These are phyloP conservation scores for Berghia stephanieae DNA, from an alignment of 1,140 invertebrate genomes.

Conservation along the genomic window DNA sequence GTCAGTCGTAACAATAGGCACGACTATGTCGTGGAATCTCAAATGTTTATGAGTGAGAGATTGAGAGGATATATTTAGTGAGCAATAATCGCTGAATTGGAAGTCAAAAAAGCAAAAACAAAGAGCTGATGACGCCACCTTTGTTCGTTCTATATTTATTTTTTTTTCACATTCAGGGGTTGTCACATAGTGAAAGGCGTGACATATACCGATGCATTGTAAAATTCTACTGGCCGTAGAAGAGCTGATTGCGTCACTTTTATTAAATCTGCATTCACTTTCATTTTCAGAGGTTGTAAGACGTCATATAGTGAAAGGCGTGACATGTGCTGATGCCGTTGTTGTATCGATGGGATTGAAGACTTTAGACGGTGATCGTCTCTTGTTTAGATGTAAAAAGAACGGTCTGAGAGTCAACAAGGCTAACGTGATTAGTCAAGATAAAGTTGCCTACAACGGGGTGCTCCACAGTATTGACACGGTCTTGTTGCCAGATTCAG, in stretches of 20 bases:
- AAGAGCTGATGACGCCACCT: too few species aligned
- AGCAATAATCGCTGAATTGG: too few species aligned
- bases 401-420: constrained; percentile 44
- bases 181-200: constrained; percentile 46
- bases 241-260: too few species aligned
- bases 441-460: constrained; percentile 64
- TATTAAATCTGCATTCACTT: not conserved
- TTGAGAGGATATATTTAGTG: too few species aligned
- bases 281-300: constrained; percentile 41
- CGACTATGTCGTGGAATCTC: too few species aligned
- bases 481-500: constrained; percentile 72
- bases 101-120: too few species aligned
- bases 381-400: constrained; percentile 44
- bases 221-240: too few species aligned
- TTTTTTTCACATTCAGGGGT: constrained; percentile 39
- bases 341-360: constrained; percentile 42
- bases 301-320: constrained; percentile 47
- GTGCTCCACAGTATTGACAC: constrained; percentile 65
- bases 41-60: too few species aligned
- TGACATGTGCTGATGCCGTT: constrained; percentile 48
- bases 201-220: constrained; percentile 48
- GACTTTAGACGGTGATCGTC: constrained; percentile 43
- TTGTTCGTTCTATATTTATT: too few species aligned
- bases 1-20: too few species aligned
- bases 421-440: constrained; percentile 46